Evolutionary conservation across 2,797 vertebrate species (phyloP).

Genomic region (Prionace glauca): DNA sequence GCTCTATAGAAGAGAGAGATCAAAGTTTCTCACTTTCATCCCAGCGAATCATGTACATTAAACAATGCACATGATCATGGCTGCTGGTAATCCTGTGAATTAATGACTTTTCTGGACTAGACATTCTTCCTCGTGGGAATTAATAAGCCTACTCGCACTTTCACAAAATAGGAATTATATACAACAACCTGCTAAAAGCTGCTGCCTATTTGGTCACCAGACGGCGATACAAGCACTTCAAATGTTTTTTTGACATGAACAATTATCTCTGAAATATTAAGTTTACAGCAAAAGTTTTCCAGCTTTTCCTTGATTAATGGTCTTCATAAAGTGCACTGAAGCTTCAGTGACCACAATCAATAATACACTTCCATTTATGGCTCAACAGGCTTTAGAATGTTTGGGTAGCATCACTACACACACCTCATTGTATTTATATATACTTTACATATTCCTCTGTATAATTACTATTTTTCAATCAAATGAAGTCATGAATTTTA

Average conservation of each 20-base stretch:
- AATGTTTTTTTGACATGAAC: constrained; percentile 51
- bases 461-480: constrained; percentile 23
- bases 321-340: constrained; percentile 51
- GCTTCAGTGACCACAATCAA: constrained; percentile 50
- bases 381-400: constrained; percentile 54
- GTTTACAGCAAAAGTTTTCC: constrained; percentile 49
- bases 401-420: constrained; percentile 10
- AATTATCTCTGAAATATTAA: constrained; percentile 47
- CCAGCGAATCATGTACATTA: not conserved
- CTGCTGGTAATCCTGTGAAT: constrained; percentile 5
- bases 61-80: not conserved
- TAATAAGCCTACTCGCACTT: constrained; percentile 40
- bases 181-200: constrained; percentile 53
- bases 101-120: not conserved
- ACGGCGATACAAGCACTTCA: constrained; percentile 52
- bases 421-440: constrained; percentile 38
- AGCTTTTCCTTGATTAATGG: constrained; percentile 50
- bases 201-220: constrained; percentile 52
- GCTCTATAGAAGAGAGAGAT: not conserved
- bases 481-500: constrained; percentile 8
- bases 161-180: constrained; percentile 65
- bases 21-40: not conserved
- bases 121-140: constrained; percentile 27
- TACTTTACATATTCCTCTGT: constrained; percentile 37
- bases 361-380: constrained; percentile 60